Percentiles rank a stretch among this genome's conserved stretches.
Conservation (phyloP, 2,797 vertebrate species). For the Hemibagrus guttatus region DNA sequence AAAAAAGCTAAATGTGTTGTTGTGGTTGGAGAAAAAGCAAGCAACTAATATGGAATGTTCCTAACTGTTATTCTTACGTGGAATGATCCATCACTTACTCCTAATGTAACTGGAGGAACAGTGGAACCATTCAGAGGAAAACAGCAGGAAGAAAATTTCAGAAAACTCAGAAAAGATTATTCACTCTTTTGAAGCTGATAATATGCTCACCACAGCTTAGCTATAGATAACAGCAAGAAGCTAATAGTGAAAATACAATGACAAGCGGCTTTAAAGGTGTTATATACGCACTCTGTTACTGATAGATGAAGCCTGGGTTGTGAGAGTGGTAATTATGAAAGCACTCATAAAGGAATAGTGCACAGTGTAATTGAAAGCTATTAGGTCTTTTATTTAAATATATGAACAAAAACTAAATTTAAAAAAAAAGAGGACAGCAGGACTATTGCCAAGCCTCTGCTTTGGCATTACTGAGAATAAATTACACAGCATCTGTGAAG, state of each 20-base stretch:
- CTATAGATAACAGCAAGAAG: not conserved
- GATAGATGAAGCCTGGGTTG: not conserved
- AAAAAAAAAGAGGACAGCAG: not conserved
- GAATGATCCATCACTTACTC: not conserved
- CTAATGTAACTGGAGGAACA: not conserved
- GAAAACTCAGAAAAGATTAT: not conserved
- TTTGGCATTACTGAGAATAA: conserved; percentile 8
- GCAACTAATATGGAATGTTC: not conserved
- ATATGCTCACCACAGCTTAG: not conserved
- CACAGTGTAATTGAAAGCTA: not conserved
- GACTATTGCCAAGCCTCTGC: not conserved
- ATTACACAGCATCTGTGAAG: conserved; percentile 12
- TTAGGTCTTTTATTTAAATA: not conserved
- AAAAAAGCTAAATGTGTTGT: not conserved
- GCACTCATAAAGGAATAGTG: not conserved
- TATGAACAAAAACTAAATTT: conserved; percentile 15
- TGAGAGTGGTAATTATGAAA: not conserved
- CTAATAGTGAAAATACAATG: not conserved
- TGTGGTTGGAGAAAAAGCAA: not conserved
- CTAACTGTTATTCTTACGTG: not conserved
- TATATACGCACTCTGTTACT: not conserved
- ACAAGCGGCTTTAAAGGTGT: not conserved
- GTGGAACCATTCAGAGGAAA: not conserved
- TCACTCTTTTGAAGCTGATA: too few species aligned
- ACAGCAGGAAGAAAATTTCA: too few species aligned